Percentiles rank a stretch among this genome's conserved stretches.
Evolutionary conservation across 1,140 invertebrate genomes (phyloP).

Genomic region (Cataglyphis hispanica): DNA sequence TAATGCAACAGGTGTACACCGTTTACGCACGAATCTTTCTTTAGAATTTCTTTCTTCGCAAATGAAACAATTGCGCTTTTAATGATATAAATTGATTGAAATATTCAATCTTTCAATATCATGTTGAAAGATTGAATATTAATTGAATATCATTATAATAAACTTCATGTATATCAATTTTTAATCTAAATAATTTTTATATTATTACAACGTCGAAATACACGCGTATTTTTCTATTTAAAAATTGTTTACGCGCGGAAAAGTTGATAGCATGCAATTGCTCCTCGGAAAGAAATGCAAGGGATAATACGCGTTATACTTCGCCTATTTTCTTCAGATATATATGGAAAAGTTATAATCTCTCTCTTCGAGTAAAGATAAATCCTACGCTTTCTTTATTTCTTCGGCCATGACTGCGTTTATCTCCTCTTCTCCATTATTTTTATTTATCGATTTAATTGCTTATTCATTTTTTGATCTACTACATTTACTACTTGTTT

Average conservation of each 20-base stretch:
- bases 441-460: slow-evolving; percentile 8
- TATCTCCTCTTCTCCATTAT: background rate
- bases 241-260: background rate
- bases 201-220: background rate
- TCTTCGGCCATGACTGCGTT: background rate
- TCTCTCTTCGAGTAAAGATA: background rate
- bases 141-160: background rate
- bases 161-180: too few relatives aligned
- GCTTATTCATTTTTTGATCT: slow-evolving; percentile 5
- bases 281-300: background rate
- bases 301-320: background rate
- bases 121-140: too few relatives aligned
- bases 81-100: background rate
- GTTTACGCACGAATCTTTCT: background rate
- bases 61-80: background rate
- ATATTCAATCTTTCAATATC: too few relatives aligned
- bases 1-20: slow-evolving; percentile 30
- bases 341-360: background rate
- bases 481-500: slow-evolving; percentile 4
- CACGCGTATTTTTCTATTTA: background rate
- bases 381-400: background rate
- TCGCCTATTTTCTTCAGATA: background rate
- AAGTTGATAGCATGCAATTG: background rate
- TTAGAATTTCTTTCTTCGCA: background rate
- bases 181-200: too few relatives aligned